Evolutionary conservation across 2,797 vertebrate genomes (phyloP).

Genomic region (Acanthornis magna): DNA sequence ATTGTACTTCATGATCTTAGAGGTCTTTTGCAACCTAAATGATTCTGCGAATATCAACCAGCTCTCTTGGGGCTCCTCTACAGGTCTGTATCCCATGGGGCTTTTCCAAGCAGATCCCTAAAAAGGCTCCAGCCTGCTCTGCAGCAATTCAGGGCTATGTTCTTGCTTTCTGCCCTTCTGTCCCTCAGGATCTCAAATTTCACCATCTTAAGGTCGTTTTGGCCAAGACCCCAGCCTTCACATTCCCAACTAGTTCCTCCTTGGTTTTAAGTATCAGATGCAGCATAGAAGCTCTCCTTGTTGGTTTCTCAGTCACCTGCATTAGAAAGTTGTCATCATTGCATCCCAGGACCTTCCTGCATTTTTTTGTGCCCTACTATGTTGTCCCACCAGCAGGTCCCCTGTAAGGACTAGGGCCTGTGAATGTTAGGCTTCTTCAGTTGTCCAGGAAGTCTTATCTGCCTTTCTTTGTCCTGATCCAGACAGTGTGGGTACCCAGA

Average conservation of each 20-base stretch:
- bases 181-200: background rate
- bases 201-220: background rate
- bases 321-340: background rate
- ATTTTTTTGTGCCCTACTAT: background rate
- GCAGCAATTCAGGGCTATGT: no score
- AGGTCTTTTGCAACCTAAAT: no score
- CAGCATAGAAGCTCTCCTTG: background rate
- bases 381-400: background rate
- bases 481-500: background rate
- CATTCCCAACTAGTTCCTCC: background rate
- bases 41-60: no score
- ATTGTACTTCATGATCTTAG: no score
- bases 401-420: background rate
- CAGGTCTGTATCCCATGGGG: no score
- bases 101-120: no score
- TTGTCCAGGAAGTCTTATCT: background rate
- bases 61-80: no score
- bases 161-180: background rate
- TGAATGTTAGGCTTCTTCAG: background rate
- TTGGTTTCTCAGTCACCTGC: background rate
- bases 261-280: background rate
- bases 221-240: background rate
- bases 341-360: background rate
- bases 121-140: no score
- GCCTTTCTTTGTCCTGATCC: background rate